Evolutionary conservation across 2,888 invertebrate genomes (phyloP), one percentile per base, ranked within the genome.

Genomic region (Mantis religiosa): DNA sequence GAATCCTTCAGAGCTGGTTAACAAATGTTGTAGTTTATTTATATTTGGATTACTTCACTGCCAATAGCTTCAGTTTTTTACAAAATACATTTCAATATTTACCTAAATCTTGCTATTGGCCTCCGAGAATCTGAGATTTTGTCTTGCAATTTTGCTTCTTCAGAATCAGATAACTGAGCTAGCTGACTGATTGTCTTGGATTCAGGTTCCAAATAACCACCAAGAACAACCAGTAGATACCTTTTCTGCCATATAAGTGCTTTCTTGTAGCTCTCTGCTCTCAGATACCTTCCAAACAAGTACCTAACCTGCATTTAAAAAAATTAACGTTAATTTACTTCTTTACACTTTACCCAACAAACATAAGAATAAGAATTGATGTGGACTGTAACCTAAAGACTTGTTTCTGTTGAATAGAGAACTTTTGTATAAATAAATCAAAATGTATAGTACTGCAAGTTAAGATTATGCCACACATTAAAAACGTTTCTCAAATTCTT

Each of bases 241-340:
- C 96, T 95, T 93, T 99, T 99, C 94, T 99, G 99, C 95, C 97
- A 98, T 88, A 97, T 95, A 88, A 99, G 94, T 25, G 98, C 97
- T 92, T 98, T 98, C 89, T 97, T 95, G 91, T 97, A 97, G 92
- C 98, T 98, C 92, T 98, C 97, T 7, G 97, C 95, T 71, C 97
- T 95, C 91, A 98, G 93, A 92, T 96, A 97, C 91, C 95, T 95
- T 20, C 95, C 95, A 90, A 96, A 95, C 90, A 96, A 93, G 90
- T 95, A 94, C 90, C 95, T 95, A 54, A 95, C 93, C 93, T 95
- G 92, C 82, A 84, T 25, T 71, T 20, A 71, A 8, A 54, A 41
- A 85, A 20, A 2, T n/a, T 27, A 12, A 54, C 7, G 9, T 54
- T 41, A 27, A 85, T 84, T 30, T 12, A 84, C 1, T 6, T 54